Evolutionary conservation across 1,140 invertebrate species (phyloP), one percentile per base, ranked within the genome.

Genomic region (Scaptomyza graminum): DNA sequence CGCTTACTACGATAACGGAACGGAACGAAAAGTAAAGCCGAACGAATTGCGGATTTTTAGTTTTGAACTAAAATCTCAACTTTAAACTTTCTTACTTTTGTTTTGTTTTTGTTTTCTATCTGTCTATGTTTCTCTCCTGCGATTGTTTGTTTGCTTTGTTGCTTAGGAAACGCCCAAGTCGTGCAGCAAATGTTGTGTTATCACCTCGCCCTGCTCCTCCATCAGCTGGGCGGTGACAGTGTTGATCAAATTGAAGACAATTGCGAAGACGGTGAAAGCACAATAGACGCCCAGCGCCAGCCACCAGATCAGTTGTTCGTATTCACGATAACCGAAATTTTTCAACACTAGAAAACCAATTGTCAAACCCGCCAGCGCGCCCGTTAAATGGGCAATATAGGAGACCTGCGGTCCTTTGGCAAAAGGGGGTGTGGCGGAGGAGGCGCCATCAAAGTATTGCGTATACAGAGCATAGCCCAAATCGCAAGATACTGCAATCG

Each of bases 291-390:
- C 96, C 3, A 99, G 93, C 3, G 97, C 97, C 68, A 98, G 95
- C 97, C 97, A 99, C 97, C 98, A 99, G 63, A 98, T 94, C 46
- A 98, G 93, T 89, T 98, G 96, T 91, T 98, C 97, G 93, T 98
- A 97, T 0, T 98, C 94, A 63, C 97, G 96, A 91, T 98, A 97
- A 85, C 98, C 97, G 91, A 99, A 98, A 93, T 99, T 98, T 93
- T 99, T 99, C 49, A 99, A 93, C 41, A 99, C 97, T 22, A 99
- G 93, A 8, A 99, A 94, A 1, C 96, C 96, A 74, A 98, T 96
- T 3, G 96, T 97, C 31, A 98, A 94, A 5, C 97, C 97, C 6
- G 97, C 97, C 52, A 97, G 91, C 1, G 96, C 96, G 47, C 98
- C 98, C 37, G 97, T 97, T 70, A 99, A 92, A 93, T 99, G 98